A percentile compares a stretch with the other conserved stretches of the same genome.
Evolutionary conservation across 2,113 vertebrate species (phyloP).

Genomic region (Romanogobio albipinnatus): DNA sequence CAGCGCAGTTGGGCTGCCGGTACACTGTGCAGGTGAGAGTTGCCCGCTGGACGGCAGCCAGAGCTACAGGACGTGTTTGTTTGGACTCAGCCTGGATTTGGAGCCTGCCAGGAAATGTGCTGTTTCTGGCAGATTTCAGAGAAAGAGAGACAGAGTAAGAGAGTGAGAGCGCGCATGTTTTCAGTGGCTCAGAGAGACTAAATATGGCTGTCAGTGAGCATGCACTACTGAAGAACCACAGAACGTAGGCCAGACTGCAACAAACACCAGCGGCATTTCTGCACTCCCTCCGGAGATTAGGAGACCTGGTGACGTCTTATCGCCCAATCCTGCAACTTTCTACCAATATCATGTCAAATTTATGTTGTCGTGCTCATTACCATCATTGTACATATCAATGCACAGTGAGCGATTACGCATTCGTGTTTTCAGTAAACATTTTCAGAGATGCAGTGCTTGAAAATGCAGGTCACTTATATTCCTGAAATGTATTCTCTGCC

Average conservation of each 20-base stretch:
- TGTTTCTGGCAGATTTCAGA: conserved; percentile 89
- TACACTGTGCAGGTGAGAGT: conserved; percentile 87
- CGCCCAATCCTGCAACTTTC: background rate
- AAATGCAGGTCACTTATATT: conserved; percentile 69
- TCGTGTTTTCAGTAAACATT: conserved; percentile 60
- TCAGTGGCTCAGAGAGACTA: conserved; percentile 80
- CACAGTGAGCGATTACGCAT: background rate
- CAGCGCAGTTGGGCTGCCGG: conserved; percentile 56
- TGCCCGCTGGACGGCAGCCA: conserved; percentile 71
- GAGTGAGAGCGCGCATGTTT: conserved; percentile 57
- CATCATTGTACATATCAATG: conserved; percentile 15
- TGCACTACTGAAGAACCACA: conserved; percentile 54
- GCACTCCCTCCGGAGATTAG: background rate
- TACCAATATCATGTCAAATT: background rate
- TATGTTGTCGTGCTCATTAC: conserved; percentile 17
- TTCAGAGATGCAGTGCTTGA: conserved; percentile 55
- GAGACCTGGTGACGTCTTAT: conserved; percentile 30
- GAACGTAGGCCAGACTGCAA: conserved; percentile 23
- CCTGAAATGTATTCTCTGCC: conserved; percentile 70
- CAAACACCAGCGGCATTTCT: background rate
- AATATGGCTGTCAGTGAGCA: conserved; percentile 72
- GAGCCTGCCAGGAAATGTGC: conserved; percentile 81
- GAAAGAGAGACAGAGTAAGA: conserved; percentile 35
- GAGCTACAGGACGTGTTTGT: conserved; percentile 83
- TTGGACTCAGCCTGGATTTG: conserved; percentile 83